phyloP scores from a whole-genome alignment of 2,797 vertebrate genomes.

The Pipistrellus pygmaeus region DNA sequence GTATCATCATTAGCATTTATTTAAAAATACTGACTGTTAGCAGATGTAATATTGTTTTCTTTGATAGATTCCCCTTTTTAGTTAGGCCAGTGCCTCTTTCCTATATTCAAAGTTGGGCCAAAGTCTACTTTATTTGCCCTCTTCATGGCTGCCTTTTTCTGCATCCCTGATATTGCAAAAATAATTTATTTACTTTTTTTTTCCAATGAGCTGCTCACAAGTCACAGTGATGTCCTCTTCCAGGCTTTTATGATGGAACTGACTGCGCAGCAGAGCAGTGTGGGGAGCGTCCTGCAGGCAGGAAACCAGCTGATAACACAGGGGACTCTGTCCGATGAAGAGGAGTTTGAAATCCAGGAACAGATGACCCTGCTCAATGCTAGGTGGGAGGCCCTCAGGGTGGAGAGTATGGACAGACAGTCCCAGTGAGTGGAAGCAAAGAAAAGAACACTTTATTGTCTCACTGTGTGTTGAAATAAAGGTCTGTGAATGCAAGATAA shows the following conservation, averaged over 20 bases:
- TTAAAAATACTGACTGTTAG: neutral
- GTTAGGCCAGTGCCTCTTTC: neutral
- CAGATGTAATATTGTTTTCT: neutral
- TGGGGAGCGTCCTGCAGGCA: conserved; percentile 96
- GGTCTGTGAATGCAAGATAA: neutral
- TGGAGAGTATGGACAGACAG: conserved; percentile 98
- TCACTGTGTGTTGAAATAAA: rapidly evolving
- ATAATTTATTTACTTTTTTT: neutral
- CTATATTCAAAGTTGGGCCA: neutral
- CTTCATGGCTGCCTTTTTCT: conserved; percentile 26
- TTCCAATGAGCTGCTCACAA: neutral
- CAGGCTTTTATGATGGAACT: conserved; percentile 99
- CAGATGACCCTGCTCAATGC: conserved; percentile 98
- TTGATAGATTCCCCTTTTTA: neutral
- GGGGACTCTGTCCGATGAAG: conserved; percentile 94
- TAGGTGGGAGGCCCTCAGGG: conserved; percentile 96
- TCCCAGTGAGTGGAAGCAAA: conserved; percentile 89
- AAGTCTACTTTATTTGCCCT: neutral
- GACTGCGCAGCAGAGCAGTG: conserved; percentile 97
- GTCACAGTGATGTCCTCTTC: neutral
- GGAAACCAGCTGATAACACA: conserved; percentile 97
- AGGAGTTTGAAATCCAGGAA: conserved; percentile 97
- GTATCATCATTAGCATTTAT: neutral
- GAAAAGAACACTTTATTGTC: rapidly evolving
- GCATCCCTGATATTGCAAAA: neutral